These are phyloP conservation scores for Agrochola litura DNA, from an alignment of 2,888 invertebrate genomes.

Conservation along the genomic window DNA sequence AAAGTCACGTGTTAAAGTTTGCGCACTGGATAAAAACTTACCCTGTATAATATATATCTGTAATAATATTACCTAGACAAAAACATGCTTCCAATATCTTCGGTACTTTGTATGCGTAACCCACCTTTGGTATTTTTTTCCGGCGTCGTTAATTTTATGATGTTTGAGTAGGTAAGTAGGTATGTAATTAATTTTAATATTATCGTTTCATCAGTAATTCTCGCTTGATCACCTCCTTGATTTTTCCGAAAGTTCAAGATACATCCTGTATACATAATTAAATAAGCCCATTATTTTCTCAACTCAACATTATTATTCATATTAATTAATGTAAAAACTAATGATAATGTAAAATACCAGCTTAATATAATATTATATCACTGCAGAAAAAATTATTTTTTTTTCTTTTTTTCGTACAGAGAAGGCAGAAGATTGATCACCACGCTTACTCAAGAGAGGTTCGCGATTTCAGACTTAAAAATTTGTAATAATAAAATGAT, in stretches of 20 bases:
- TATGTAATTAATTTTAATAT: slow-evolving; percentile 28
- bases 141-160: not conserved
- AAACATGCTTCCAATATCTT: not conserved
- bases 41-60: too few species aligned
- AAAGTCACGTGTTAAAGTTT: too few species aligned
- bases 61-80: too few species aligned
- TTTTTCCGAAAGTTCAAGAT: slow-evolving; percentile 43
- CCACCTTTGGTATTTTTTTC: not conserved
- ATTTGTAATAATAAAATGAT: too few species aligned
- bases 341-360: too few species aligned
- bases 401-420: too few species aligned
- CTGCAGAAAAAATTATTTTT: too few species aligned
- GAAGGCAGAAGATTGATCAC: too few species aligned
- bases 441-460: too few species aligned
- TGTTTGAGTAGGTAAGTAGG: not conserved
- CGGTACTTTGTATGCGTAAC: not conserved
- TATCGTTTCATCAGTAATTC: slow-evolving; percentile 17
- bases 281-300: slow-evolving; percentile 2
- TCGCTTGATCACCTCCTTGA: slow-evolving; percentile 5
- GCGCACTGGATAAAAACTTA: too few species aligned
- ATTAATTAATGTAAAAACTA: not conserved
- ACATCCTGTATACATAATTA: slow-evolving; percentile 48
- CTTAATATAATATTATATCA: too few species aligned
- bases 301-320: not conserved
- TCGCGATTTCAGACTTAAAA: not conserved